These are phyloP conservation scores for Lepidurus arcticus DNA, from an alignment of 1,140 invertebrate genomes.

Conservation along the genomic window DNA sequence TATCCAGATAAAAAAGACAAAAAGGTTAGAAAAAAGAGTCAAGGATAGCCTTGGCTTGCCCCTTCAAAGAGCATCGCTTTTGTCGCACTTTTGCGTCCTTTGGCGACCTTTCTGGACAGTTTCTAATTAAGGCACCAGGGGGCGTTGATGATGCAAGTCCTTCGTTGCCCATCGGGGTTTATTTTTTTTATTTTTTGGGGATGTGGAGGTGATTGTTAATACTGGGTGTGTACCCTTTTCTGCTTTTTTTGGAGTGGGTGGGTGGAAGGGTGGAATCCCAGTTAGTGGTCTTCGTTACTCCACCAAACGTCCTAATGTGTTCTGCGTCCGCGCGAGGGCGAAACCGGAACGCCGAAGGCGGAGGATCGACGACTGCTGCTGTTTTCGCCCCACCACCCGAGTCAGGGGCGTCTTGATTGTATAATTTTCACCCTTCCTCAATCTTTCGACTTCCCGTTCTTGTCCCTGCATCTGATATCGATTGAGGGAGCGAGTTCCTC, in stretches of 20 bases:
- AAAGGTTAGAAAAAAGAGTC: background rate
- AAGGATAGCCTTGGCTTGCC: no score
- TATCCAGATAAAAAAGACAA: background rate
- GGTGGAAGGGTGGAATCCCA: background rate
- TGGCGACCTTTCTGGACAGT: background rate
- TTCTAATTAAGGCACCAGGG: no score
- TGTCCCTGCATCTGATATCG: conserved; percentile 16
- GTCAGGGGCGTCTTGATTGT: conserved; percentile 15
- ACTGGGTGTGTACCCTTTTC: background rate
- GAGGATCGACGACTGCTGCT: conserved; percentile 22
- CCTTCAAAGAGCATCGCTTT: background rate
- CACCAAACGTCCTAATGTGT: background rate
- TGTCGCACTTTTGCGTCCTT: background rate
- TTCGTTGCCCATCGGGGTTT: background rate
- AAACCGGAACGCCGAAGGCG: background rate
- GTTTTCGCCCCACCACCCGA: background rate
- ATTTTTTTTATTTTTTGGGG: background rate
- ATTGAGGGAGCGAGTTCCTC: background rate
- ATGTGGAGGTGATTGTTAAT: background rate
- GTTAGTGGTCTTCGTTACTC: background rate
- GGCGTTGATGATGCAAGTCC: no score
- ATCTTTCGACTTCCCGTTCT: conserved; percentile 18
- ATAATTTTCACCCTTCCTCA: conserved; percentile 22
- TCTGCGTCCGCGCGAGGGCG: conserved; percentile 2
- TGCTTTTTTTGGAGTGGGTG: background rate